Percentiles rank a stretch among this genome's conserved stretches.
Conservation (phyloP, 2,797 vertebrate genomes). For the Aplochiton taeniatus region DNA sequence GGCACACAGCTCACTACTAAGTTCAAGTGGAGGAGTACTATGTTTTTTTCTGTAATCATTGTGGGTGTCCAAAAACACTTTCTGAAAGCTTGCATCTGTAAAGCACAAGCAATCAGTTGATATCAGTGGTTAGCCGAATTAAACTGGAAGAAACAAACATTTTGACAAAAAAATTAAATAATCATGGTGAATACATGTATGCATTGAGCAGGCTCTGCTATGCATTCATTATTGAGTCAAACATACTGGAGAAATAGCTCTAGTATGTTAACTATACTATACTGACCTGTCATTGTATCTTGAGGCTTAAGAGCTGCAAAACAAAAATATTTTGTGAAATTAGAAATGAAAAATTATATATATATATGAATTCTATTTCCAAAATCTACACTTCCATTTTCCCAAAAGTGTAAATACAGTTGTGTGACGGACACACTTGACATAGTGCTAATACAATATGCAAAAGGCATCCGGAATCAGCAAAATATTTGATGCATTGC, state of each 20-base stretch:
- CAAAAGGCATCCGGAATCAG: too few species aligned
- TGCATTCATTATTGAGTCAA: too few species aligned
- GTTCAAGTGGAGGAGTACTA: slow-evolving; percentile 33
- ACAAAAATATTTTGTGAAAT: slow-evolving; percentile 5
- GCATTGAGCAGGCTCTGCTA: too few species aligned
- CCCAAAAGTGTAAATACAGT: too few species aligned
- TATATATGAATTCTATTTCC: background rate
- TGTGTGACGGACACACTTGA: too few species aligned
- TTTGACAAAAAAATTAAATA: too few species aligned
- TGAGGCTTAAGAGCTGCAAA: slow-evolving; percentile 30
- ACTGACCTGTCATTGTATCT: slow-evolving; percentile 44
- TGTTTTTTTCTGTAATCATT: slow-evolving; percentile 65
- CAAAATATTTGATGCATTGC: too few species aligned
- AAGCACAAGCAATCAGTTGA: background rate
- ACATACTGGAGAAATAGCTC: too few species aligned
- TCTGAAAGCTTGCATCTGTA: slow-evolving; percentile 55
- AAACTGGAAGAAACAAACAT: background rate
- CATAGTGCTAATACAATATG: too few species aligned
- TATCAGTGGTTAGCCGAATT: too few species aligned
- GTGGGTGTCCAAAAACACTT: slow-evolving; percentile 67
- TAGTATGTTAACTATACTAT: too few species aligned
- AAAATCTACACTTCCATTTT: background rate
- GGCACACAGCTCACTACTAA: slow-evolving; percentile 38
- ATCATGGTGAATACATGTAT: too few species aligned
- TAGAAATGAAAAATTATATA: background rate